Evolutionary conservation across 1,140 invertebrate species (phyloP).

Genomic region (Drosophila lowei): DNA sequence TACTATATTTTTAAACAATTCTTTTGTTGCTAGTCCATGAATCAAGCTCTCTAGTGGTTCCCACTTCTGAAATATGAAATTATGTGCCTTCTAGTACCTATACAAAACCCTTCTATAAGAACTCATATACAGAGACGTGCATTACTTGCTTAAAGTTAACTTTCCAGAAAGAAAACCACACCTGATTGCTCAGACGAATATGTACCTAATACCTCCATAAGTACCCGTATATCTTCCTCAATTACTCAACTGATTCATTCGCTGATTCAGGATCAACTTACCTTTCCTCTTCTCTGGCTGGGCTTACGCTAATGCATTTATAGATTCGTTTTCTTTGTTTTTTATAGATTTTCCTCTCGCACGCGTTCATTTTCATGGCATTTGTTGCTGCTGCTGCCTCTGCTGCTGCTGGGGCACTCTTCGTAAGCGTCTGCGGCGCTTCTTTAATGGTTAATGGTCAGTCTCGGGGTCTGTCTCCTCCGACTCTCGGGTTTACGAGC

Average conservation of each 20-base stretch:
- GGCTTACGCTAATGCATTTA: conserved; percentile 32
- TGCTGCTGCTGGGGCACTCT: conserved; percentile 2
- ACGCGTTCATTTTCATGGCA: conserved; percentile 63
- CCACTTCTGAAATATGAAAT: too few species aligned
- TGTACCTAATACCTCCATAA: not conserved
- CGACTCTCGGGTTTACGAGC: conserved; percentile 64
- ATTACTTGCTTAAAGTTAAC: too few species aligned
- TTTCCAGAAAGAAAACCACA: too few species aligned
- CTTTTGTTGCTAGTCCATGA: too few species aligned
- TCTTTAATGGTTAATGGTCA: conserved; percentile 68
- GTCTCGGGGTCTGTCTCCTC: conserved; percentile 27
- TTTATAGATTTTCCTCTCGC: conserved; percentile 53
- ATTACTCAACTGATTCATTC: conserved; percentile 39
- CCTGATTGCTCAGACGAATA: too few species aligned
- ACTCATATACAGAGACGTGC: too few species aligned
- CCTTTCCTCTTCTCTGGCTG: conserved; percentile 6
- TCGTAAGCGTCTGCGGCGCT: conserved; percentile 55
- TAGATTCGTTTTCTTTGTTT: conserved; percentile 12
- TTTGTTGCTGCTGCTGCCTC: conserved; percentile 22
- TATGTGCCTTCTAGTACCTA: too few species aligned
- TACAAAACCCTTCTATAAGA: too few species aligned
- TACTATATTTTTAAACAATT: too few species aligned
- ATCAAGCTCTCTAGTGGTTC: too few species aligned
- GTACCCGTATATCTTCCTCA: not conserved
- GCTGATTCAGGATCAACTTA: conserved; percentile 21